A percentile compares a stretch with the other conserved stretches of the same genome.
phyloP scores from a whole-genome alignment of 2,797 vertebrate genomes.

The Halcyon chelicuti region DNA sequence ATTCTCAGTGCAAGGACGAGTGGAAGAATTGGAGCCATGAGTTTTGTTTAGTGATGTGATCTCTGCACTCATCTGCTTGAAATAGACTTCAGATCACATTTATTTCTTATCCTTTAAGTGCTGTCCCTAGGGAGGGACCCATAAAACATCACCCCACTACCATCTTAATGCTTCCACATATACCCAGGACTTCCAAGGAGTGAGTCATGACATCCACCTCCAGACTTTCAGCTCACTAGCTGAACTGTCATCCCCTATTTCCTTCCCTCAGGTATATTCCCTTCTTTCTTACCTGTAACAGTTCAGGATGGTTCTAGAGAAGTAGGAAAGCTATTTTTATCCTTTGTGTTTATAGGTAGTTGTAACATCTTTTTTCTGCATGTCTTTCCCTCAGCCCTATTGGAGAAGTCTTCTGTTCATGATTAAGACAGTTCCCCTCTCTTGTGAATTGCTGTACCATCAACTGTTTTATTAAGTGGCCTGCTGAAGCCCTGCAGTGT shows the following conservation, averaged over 20 bases:
- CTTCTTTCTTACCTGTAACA: not conserved
- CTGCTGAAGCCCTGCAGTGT: slow-evolving; percentile 89
- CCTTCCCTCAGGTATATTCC: not conserved
- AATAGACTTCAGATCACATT: not conserved
- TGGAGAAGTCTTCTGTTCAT: slow-evolving; percentile 89
- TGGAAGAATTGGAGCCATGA: not conserved
- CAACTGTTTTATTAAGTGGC: slow-evolving; percentile 95
- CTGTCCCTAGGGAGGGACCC: not conserved
- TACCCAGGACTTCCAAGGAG: not conserved
- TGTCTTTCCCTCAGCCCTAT: slow-evolving; percentile 82
- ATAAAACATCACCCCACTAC: not conserved
- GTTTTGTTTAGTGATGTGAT: not conserved
- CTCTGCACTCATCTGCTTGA: not conserved
- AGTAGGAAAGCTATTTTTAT: not conserved
- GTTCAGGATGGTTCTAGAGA: not conserved
- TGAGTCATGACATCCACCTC: not conserved
- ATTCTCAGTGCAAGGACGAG: not conserved
- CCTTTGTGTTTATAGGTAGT: not conserved
- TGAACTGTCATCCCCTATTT: not conserved
- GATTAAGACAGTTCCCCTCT: slow-evolving; percentile 92
- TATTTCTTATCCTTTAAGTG: not conserved
- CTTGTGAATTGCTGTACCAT: slow-evolving; percentile 94
- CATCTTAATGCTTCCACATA: not conserved
- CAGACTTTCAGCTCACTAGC: not conserved
- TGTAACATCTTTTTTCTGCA: not conserved